A percentile compares a stretch with the other conserved stretches of the same genome.
These are phyloP conservation scores for Limenitis arthemis DNA, from an alignment of 2,888 invertebrate species.

Conservation along the genomic window DNA sequence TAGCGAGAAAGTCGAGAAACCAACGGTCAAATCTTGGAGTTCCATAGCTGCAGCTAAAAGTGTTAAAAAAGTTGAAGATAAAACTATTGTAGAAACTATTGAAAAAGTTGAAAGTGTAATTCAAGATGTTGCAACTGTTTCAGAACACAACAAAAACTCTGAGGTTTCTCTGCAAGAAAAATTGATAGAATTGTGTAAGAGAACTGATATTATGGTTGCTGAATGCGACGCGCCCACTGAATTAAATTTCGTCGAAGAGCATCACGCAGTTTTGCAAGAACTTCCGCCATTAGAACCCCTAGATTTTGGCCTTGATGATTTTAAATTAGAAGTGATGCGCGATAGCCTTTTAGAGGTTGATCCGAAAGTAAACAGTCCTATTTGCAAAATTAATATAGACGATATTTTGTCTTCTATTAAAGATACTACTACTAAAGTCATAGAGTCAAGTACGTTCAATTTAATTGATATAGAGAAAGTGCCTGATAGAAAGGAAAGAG, in stretches of 20 bases:
- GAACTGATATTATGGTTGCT: constrained; percentile 64
- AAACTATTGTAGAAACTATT: constrained; percentile 11
- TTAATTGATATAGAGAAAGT: constrained; percentile 59
- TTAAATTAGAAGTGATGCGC: constrained; percentile 60
- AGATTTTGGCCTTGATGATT: constrained; percentile 59
- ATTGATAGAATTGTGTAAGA: constrained; percentile 56
- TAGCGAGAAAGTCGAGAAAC: constrained; percentile 37
- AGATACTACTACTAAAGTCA: constrained; percentile 46
- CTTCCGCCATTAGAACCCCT: constrained; percentile 54
- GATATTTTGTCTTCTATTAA: constrained; percentile 59
- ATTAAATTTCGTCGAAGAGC: constrained; percentile 61
- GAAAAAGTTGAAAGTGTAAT: constrained; percentile 18
- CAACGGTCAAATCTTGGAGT: constrained; percentile 68
- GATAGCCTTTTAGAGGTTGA: constrained; percentile 59
- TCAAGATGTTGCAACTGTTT: constrained; percentile 19
- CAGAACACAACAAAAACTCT: constrained; percentile 20
- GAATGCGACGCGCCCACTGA: constrained; percentile 61
- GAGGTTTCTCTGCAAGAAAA: constrained; percentile 54
- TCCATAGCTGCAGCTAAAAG: constrained; percentile 60
- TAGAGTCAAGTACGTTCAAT: constrained; percentile 55
- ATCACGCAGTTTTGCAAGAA: constrained; percentile 51
- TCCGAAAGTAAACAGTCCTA: constrained; percentile 48
- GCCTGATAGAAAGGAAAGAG: constrained; percentile 50
- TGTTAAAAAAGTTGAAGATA: constrained; percentile 35
- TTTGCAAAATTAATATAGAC: constrained; percentile 63